A percentile compares a stretch with the other conserved stretches of the same genome.
These are phyloP conservation scores for Perccottus glenii DNA, from an alignment of 2,113 vertebrate species.

Conservation along the genomic window DNA sequence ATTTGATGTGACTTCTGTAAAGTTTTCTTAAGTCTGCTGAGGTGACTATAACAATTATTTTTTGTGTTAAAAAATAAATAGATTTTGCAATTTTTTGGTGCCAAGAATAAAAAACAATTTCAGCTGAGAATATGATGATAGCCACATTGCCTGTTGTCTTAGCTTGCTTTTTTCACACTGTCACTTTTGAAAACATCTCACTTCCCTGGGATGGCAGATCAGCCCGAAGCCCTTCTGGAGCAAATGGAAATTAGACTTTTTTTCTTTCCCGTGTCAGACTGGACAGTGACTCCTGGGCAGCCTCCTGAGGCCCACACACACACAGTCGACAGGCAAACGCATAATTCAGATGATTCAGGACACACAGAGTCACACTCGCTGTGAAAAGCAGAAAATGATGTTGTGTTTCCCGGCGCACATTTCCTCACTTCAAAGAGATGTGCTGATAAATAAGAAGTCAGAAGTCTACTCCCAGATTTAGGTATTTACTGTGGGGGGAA, in stretches of 20 bases:
- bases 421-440: slow-evolving; percentile 33
- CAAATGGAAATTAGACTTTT: slow-evolving; percentile 36
- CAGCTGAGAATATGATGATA: too few relatives aligned
- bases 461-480: slow-evolving; percentile 11
- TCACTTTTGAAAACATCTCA: slow-evolving; percentile 6
- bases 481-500: slow-evolving; percentile 10
- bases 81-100: too few relatives aligned
- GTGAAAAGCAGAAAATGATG: slow-evolving; percentile 31
- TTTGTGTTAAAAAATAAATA: too few relatives aligned
- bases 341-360: slow-evolving; percentile 36
- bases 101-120: too few relatives aligned
- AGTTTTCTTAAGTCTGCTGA: too few relatives aligned
- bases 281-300: slow-evolving; percentile 27
- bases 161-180: not conserved
- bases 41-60: too few relatives aligned
- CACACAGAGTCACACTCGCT: slow-evolving; percentile 8
- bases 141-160: too few relatives aligned
- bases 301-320: slow-evolving; percentile 35
- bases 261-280: slow-evolving; percentile 40
- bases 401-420: slow-evolving; percentile 18
- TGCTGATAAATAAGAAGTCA: slow-evolving; percentile 50
- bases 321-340: slow-evolving; percentile 39
- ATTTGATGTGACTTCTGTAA: too few relatives aligned
- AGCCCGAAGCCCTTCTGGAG: slow-evolving; percentile 18
- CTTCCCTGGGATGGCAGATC: slow-evolving; percentile 1